Evolutionary conservation across 1,140 invertebrate species (phyloP), one percentile per base, ranked within the genome.

Genomic region (Ylistrum balloti): DNA sequence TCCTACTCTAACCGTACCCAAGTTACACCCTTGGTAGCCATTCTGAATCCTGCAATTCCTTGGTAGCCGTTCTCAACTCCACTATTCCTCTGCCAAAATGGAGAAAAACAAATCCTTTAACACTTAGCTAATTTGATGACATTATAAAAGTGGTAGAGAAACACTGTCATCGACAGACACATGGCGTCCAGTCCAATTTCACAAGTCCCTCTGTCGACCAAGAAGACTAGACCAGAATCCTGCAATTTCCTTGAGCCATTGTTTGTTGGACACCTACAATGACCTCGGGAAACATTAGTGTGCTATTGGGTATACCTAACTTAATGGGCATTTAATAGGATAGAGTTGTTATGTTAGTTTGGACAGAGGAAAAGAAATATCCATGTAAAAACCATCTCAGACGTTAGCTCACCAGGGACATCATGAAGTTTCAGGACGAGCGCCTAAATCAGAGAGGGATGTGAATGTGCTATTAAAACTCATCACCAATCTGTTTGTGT

Each of bases 41-140:
- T 74, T 74, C 56, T 28, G 22, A 48, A 22, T 17, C 15, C 45
- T 5, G 45, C 15, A 48, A 48, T 48, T 48, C 15, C 45, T 48
- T 48, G 45, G 11, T 20, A 22, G 45, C 20, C 20, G 45, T 9
- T 48, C 45, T 22, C 3, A 74, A 74, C 56, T 11, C 56, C 28
- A 5, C 56, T 5, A 74, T 74, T 74, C 22, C 56, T 74, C n/a
- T 9, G n/a, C 56, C 22, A 28, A 74, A 28, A 74, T 74, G n/a
- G 56, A 74, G n/a, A 74, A 74, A 74, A 74, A 74, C 56, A 74
- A 74, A 74, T 74, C 56, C 56, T 74, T 74, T 74, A 74, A 74
- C 56, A 74, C n/a, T 74, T n/a, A 2, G 56, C 56, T 74, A 74
- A 74, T 74, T 74, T 28, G n/a, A 28, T 74, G 56, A 74, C 56